A percentile compares a stretch with the other conserved stretches of the same genome.
Evolutionary conservation across 1,140 invertebrate genomes (phyloP).

Genomic region (Saxidomus purpurata): DNA sequence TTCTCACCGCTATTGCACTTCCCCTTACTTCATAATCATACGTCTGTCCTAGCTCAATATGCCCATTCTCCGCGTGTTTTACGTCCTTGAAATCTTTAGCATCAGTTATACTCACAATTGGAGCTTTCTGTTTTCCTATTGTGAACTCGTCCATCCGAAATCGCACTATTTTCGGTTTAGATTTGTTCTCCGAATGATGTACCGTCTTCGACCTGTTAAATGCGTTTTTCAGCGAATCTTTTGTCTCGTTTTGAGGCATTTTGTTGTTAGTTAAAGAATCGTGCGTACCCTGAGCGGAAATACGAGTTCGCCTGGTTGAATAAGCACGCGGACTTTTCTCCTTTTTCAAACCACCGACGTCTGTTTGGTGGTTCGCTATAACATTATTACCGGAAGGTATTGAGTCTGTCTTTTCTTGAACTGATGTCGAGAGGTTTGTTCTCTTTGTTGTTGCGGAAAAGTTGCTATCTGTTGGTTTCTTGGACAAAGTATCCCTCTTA

Average conservation of each 20-base stretch:
- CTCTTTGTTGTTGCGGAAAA: not conserved
- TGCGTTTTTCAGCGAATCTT: not conserved
- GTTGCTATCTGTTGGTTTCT: not conserved
- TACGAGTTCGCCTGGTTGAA: not conserved
- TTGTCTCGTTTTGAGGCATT: conserved; percentile 18
- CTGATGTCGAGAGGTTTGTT: not conserved
- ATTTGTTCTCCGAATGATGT: not conserved
- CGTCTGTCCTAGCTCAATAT: not conserved
- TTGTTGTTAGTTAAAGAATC: not conserved
- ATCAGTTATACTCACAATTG: conserved; percentile 51
- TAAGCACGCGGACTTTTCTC: not conserved
- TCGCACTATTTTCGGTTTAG: conserved; percentile 59
- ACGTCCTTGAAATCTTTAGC: not conserved
- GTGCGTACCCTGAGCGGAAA: not conserved
- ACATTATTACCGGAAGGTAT: not conserved
- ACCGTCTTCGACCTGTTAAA: conserved; percentile 39
- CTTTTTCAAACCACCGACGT: not conserved
- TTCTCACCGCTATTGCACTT: conserved; percentile 55
- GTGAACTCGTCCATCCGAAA: conserved; percentile 59
- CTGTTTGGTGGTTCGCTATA: not conserved
- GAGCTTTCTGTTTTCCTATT: conserved; percentile 48
- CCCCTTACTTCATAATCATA: conserved; percentile 50
- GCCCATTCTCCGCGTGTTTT: not conserved
- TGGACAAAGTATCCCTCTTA: not conserved
- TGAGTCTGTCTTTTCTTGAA: not conserved